Percentiles rank a stretch among this genome's conserved stretches.
Conservation (phyloP, 2,113 vertebrate genomes). For the Oncorhynchus gorbuscha region DNA sequence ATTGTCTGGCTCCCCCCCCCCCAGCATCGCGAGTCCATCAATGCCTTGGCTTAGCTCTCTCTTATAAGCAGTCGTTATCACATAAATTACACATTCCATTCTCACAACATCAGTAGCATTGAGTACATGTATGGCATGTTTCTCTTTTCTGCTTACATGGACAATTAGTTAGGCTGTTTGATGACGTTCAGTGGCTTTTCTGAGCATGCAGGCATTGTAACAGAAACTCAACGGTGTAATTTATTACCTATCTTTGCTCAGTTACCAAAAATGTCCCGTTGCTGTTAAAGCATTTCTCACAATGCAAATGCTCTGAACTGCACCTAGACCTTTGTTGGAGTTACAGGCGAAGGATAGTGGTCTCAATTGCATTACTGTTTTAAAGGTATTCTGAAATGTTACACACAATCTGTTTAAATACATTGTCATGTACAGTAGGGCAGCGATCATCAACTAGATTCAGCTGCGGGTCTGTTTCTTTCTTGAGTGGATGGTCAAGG, state of each 20-base stretch:
- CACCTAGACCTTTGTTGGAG: no score
- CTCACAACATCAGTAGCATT: conserved; percentile 38
- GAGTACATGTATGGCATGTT: conserved; percentile 11
- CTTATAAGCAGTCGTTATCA: neutral
- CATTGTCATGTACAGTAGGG: no score
- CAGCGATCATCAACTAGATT: no score
- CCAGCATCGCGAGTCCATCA: conserved; percentile 43
- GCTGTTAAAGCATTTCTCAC: no score
- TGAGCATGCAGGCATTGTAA: conserved; percentile 11
- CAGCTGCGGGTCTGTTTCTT: no score
- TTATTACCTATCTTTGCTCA: neutral
- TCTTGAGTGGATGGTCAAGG: no score
- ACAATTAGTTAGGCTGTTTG: conserved; percentile 1
- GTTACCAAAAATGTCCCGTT: no score
- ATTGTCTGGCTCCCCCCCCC: conserved; percentile 55
- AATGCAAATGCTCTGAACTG: no score
- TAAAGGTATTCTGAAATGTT: no score
- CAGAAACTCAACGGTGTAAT: neutral
- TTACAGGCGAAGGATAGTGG: no score
- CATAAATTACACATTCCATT: conserved; percentile 47
- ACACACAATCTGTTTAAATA: no score
- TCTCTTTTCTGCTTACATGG: neutral
- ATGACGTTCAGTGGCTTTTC: conserved; percentile 24
- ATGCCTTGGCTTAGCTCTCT: neutral
- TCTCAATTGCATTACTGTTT: no score